Evolutionary conservation across 2,113 vertebrate species (phyloP), one percentile per base, ranked within the genome.

Genomic region (Atractosteus spatula): DNA sequence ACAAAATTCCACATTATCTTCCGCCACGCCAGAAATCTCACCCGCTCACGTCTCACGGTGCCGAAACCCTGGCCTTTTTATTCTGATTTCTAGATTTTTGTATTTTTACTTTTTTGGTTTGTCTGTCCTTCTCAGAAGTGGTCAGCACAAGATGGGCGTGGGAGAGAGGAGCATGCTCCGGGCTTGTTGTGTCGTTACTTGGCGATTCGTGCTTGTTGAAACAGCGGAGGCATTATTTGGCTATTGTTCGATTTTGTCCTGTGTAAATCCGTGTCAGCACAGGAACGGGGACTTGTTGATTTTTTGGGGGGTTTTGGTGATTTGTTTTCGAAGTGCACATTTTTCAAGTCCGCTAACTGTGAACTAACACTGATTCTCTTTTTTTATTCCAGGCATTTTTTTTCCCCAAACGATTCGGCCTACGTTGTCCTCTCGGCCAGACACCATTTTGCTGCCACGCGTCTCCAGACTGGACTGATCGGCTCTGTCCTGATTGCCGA

Each of bases 1-100:
- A 90, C 89, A 91, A 91, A 91, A 92, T 91, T 90, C 89, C 89
- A 91, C 86, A 91, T 90, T 90, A 85, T 89, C 86, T 87, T 85
- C 84, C 85, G 85, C 86, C 87, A 88, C 85, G 77, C 76, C 85
- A 84, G 82, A 87, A 79, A 87, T 86, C 91, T 89, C 88, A 89
- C 89, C 88, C 89, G 79, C 87, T 82, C 84, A 86, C 82, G 85
- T 89, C 85, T 89, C 85, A 87, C 89, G 79, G 85, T 88, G 84
- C 88, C 89, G 85, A 88, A 90, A 86, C 89, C 87, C 91, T 88
- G 87, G 87, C 85, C 81, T 82, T 89, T 85, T 87, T 51, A 10
- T 10, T 51, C 3, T 3, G 5, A 51, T 51, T 51, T 51, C 47
- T 10, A 51, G 5, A 10, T 51, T 51, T 5, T 51, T 51, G 47